phyloP scores from a whole-genome alignment of 2,113 vertebrate genomes.

The Benitochromis conjunctus region DNA sequence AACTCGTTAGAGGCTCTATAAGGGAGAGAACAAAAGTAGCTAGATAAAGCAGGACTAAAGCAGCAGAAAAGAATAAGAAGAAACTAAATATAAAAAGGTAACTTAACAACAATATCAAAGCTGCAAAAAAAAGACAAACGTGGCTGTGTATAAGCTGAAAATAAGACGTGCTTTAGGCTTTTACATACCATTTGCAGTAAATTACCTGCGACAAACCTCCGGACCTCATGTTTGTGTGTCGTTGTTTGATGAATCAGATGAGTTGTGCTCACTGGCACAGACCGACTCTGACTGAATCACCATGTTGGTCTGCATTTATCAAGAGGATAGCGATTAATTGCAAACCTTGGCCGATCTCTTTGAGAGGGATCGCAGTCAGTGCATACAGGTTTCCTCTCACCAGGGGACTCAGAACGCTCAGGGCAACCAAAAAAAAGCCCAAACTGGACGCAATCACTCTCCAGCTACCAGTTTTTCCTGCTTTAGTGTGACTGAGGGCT shows the following conservation, averaged over 20 bases:
- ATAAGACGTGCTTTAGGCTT: neutral
- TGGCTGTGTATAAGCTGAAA: neutral
- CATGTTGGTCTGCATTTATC: neutral
- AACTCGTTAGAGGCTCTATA: rapidly evolving
- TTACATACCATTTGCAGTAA: neutral
- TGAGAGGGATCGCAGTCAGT: neutral
- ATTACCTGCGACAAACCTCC: rapidly evolving
- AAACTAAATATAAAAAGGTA: neutral
- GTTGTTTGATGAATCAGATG: no score
- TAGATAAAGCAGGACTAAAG: no score
- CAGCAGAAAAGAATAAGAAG: neutral
- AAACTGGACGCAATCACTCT: neutral
- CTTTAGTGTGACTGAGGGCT: neutral
- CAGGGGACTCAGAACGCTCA: neutral
- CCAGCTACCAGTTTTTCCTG: neutral
- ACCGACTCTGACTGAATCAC: neutral
- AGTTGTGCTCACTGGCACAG: neutral
- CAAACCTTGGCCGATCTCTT: neutral
- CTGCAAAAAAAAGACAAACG: neutral
- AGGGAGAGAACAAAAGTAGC: neutral
- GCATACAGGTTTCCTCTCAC: neutral
- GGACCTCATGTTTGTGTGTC: neutral
- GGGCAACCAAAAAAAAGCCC: neutral
- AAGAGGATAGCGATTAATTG: neutral
- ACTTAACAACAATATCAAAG: neutral